These are phyloP conservation scores for Stenchaetothrips biformis DNA, from an alignment of 2,888 invertebrate species.

Conservation along the genomic window DNA sequence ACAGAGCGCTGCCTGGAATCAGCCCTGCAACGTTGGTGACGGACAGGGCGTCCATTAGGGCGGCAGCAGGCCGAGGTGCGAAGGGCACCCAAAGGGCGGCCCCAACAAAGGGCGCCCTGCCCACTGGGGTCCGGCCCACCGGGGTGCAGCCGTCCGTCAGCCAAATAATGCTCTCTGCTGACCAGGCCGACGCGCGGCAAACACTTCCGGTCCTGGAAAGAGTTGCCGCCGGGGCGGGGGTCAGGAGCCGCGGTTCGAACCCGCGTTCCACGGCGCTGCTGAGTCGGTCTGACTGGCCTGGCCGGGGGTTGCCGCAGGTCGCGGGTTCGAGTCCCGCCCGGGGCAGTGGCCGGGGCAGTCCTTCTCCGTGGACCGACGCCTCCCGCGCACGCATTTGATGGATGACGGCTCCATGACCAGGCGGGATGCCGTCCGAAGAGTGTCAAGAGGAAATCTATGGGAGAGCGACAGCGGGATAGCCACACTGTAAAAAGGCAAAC, in stretches of 20 bases:
- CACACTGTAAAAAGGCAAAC: neutral
- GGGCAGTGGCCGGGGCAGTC: neutral
- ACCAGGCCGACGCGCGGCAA: neutral
- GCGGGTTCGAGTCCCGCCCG: neutral
- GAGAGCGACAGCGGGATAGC: neutral
- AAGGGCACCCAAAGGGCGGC: neutral
- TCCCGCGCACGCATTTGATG: conserved; percentile 2
- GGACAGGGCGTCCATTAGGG: neutral
- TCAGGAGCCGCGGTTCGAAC: no score
- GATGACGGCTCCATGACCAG: conserved; percentile 15
- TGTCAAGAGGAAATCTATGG: conserved; percentile 23
- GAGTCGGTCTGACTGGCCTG: no score
- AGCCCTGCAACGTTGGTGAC: no score
- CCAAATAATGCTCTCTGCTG: neutral
- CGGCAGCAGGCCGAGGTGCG: neutral
- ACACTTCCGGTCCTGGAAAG: no score
- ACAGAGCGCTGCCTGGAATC: no score
- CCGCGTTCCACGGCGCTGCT: no score
- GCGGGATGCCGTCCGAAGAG: neutral
- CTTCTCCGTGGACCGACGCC: neutral
- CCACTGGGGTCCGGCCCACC: neutral
- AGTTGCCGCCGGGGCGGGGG: no score
- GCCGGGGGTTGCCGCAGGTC: neutral
- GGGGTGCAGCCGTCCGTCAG: neutral
- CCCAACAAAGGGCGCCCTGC: neutral